These are phyloP conservation scores for Drosophila hydei DNA, from an alignment of 1,140 invertebrate genomes.

Conservation along the genomic window DNA sequence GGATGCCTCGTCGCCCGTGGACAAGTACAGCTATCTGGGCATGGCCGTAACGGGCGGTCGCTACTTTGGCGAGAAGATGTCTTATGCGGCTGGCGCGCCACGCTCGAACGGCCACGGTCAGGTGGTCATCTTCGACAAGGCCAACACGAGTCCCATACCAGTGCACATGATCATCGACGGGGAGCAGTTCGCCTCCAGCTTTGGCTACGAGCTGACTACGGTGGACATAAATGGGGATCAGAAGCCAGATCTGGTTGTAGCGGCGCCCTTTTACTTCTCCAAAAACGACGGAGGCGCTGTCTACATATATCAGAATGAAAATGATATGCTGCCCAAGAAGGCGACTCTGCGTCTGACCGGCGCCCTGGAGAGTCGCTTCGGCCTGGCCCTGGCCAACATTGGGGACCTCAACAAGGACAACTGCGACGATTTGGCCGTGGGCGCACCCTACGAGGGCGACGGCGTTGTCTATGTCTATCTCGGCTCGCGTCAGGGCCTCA, in stretches of 20 bases:
- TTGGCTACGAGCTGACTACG: conserved; percentile 93
- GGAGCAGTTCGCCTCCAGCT: conserved; percentile 94
- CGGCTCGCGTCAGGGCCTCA: conserved; percentile 90
- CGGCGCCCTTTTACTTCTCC: conserved; percentile 95
- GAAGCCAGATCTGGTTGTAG: conserved; percentile 94
- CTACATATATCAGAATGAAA: conserved; percentile 92
- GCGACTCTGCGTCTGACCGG: conserved; percentile 88
- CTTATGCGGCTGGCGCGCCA: conserved; percentile 94
- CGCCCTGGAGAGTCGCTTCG: conserved; percentile 92
- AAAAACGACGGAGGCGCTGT: conserved; percentile 93
- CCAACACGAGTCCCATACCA: conserved; percentile 86
- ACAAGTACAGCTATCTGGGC: conserved; percentile 93
- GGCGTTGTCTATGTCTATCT: conserved; percentile 95
- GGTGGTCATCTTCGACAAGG: conserved; percentile 91
- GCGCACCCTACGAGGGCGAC: conserved; percentile 94
- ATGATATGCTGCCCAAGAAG: conserved; percentile 85
- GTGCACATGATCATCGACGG: conserved; percentile 89
- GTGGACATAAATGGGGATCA: conserved; percentile 95
- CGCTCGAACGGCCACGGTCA: conserved; percentile 93
- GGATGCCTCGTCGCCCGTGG: conserved; percentile 89
- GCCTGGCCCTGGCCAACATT: conserved; percentile 92
- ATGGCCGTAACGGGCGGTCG: conserved; percentile 94
- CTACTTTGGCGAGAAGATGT: conserved; percentile 88
- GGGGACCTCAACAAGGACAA: conserved; percentile 97
- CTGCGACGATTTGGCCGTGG: conserved; percentile 94